Conservation (phyloP, 2,797 vertebrate genomes). For the Sebastes cheni region DNA sequence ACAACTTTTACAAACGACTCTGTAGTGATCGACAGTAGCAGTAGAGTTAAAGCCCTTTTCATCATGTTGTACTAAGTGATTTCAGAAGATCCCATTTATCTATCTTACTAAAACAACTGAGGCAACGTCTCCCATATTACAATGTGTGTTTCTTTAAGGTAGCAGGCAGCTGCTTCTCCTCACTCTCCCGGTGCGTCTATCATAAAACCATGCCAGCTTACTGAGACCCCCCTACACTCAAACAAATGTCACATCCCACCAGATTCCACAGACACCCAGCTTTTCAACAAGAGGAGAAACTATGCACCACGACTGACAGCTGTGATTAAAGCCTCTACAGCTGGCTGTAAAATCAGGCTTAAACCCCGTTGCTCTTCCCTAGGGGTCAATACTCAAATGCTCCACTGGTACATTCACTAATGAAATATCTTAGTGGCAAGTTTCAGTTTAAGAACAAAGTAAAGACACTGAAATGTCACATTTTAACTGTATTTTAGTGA, state of each 20-base stretch:
- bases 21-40: neutral
- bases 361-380: neutral
- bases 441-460: neutral
- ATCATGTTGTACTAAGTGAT: neutral
- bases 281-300: constrained; percentile 27
- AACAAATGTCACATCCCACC: constrained; percentile 57
- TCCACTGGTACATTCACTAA: neutral
- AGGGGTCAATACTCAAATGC: neutral
- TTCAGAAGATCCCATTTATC: neutral
- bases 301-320: constrained; percentile 43
- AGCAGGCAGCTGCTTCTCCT: constrained; percentile 42
- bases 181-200: neutral
- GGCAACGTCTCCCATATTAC: neutral
- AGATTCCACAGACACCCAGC: constrained; percentile 46
- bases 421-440: neutral
- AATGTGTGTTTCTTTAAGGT: constrained; percentile 11
- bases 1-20: too few relatives aligned
- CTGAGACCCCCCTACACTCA: constrained; percentile 16
- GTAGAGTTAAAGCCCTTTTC: neutral
- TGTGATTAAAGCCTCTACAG: constrained; percentile 54
- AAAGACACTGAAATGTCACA: neutral
- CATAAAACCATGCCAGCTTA: constrained; percentile 13
- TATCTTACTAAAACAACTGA: neutral
- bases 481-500: neutral
- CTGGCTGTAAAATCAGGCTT: constrained; percentile 17